A percentile compares a stretch with the other conserved stretches of the same genome.
Conservation (phyloP, 2,113 vertebrate species). For the Mobula hypostoma region DNA sequence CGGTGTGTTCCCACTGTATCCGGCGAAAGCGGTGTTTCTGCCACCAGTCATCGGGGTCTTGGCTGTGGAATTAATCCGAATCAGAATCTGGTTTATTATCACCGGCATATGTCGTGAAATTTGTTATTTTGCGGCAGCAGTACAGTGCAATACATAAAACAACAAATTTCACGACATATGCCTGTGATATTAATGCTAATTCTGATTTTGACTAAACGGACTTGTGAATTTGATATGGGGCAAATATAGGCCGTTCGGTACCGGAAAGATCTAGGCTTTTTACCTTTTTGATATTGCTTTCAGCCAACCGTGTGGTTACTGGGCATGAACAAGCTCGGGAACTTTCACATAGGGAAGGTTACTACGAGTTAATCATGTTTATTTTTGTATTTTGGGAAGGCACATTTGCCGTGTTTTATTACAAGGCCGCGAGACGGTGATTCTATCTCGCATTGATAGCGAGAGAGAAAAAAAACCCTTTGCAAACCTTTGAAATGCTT, state of each 20-base stretch:
- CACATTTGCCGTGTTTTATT: background rate
- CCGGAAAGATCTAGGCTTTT: background rate
- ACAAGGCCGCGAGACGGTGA: background rate
- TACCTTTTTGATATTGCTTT: no score
- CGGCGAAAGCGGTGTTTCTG: background rate
- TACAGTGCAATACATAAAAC: no score
- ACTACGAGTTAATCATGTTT: background rate
- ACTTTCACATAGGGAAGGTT: no score
- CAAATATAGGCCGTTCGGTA: background rate
- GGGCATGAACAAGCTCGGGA: background rate
- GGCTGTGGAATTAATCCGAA: background rate
- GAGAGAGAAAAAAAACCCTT: background rate
- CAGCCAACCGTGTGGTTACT: background rate
- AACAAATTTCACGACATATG: no score
- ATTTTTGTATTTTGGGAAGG: background rate
- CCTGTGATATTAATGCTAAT: no score
- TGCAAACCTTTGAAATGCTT: background rate
- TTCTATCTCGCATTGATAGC: background rate
- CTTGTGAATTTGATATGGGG: background rate
- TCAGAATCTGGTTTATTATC: no score
- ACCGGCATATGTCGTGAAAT: no score
- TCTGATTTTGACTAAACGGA: background rate
- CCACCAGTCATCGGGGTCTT: background rate
- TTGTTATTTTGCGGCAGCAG: no score
- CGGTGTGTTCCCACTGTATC: background rate